Base-by-base conservation (phyloP, 2,113 vertebrate genomes). In the Cepphus grylle region DNA sequence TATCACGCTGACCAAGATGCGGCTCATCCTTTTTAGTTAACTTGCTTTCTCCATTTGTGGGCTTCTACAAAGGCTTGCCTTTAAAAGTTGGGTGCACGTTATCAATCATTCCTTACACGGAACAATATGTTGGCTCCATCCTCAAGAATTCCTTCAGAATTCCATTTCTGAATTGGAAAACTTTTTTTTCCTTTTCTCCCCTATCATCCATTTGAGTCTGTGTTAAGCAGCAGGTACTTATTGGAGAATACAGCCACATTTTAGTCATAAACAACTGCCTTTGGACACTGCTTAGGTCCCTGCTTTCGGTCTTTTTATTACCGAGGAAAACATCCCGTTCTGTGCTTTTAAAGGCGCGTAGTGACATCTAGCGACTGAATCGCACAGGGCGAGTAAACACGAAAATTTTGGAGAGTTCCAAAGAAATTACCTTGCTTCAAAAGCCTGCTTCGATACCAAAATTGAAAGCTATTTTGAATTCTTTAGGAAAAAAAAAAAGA, bases 341-440 rank as follows among this genome's bases (percentile, higher is more conserved):
- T 1, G 18, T 4, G 45, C 13, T 93, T 14, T 18, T 7, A 22
- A 58, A 79, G 66, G 69, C 80, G 9, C 21, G 17, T 1, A 14
- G 80, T 45, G 96, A 92, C 96, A 92, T 6, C 96, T 96, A 83
- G 82, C 17, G 96, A 71, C 69, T 0, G n/a, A n/a, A 23, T 7
- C 8, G 45, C 5, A 11, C 2, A 80, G 49, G 53, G 71, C 66
- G 56, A 30, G 25, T 1, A 6, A 40, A 11, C 15, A 5, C 30
- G 42, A 15, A 55, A 88, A 58, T 1, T 1, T 7, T 9, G 50
- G 72, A 26, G 6, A 6, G 19, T 8, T 40, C 36, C 22, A 12
- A 22, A 29, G 0, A 2, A 11, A 16, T 29, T 3, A 4, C 2
- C n/a, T 58, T 9, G 29, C 19, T 42, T 62, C 34, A 11, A 27